Percentiles rank a stretch among this genome's conserved stretches.
Conservation (phyloP, 1,140 invertebrate genomes). For the Drosophila azteca region DNA sequence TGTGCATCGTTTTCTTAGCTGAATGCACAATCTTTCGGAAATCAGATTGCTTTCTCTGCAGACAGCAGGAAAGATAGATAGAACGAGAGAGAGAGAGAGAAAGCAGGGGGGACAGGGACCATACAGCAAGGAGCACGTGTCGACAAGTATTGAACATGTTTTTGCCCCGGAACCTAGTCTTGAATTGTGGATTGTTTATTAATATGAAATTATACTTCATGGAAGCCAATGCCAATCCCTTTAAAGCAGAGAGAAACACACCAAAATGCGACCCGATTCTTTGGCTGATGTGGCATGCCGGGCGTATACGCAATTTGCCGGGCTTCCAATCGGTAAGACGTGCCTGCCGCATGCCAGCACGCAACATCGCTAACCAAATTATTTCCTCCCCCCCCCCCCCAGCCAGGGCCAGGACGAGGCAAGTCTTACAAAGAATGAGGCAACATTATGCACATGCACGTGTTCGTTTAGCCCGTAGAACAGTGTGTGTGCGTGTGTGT, state of each 20-base stretch:
- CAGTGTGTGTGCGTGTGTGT: no score
- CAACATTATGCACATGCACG: conserved; percentile 16
- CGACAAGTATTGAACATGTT: conserved; percentile 45
- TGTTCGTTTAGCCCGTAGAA: no score
- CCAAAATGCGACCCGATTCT: conserved; percentile 19
- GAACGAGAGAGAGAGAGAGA: neutral
- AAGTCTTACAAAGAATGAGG: neutral
- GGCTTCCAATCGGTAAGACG: conserved; percentile 22
- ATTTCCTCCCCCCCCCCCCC: conserved; percentile 38
- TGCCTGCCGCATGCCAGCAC: conserved; percentile 33
- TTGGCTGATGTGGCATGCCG: neutral
- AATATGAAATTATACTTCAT: conserved; percentile 67
- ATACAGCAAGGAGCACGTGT: conserved; percentile 54
- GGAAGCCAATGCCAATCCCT: conserved; percentile 1
- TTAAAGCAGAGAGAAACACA: conserved; percentile 11
- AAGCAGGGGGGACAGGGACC: conserved; percentile 2
- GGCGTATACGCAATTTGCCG: conserved; percentile 37
- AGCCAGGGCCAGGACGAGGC: conserved; percentile 27
- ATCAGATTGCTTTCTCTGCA: conserved; percentile 62
- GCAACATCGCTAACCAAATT: conserved; percentile 62
- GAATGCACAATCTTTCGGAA: conserved; percentile 75
- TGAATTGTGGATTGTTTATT: conserved; percentile 55
- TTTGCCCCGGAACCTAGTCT: neutral
- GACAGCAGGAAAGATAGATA: neutral
- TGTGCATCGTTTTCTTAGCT: conserved; percentile 81